Base-by-base conservation (phyloP, 2,888 invertebrate genomes). In the Camponotus fellah region DNA sequence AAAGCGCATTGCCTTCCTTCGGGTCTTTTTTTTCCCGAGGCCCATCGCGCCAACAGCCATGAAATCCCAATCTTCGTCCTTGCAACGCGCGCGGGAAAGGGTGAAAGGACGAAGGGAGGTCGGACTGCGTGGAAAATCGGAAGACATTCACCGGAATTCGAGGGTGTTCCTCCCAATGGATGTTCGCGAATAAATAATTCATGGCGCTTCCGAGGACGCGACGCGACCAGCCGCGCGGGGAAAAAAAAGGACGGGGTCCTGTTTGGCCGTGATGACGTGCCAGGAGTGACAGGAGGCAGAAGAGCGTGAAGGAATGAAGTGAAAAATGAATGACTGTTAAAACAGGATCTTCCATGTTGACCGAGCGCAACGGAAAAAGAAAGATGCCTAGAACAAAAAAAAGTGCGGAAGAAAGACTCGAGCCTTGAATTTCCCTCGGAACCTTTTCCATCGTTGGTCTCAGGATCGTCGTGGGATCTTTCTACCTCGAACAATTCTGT, bases 281-380 rank as follows among this genome's bases (percentile, higher is more conserved):
- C 40, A 85, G 89, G 87, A 89, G 89, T 90, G 93, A 92, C 92
- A 92, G 92, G 89, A 88, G 85, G 88, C 91, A 92, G 89, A 89
- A 76, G 85, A 92, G 91, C 92, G 91, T 92, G 91, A 91, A 92
- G 87, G 86, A 88, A 86, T 84, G 87, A 88, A 85, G 83, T 90
- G 89, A 92, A 91, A 93, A 92, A 92, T 92, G 91, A 85, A 85
- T 86, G 86, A 89, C 83, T 85, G 85, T 90, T 87, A 85, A 91
- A 92, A 90, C 88, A 88, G 92, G 91, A 91, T 91, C 90, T 85
- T 83, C 83, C 17, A 76, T 87, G 90, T 89, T 88, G 85, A 87
- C 88, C 79, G 87, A 89, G 86, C 83, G 72, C 77, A 87, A 89
- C 86, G 86, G 87, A 83, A 85, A 68, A 72, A 72, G 26, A 26